phyloP scores from a whole-genome alignment of 1,140 invertebrate genomes.

The Penaeus indicus region DNA sequence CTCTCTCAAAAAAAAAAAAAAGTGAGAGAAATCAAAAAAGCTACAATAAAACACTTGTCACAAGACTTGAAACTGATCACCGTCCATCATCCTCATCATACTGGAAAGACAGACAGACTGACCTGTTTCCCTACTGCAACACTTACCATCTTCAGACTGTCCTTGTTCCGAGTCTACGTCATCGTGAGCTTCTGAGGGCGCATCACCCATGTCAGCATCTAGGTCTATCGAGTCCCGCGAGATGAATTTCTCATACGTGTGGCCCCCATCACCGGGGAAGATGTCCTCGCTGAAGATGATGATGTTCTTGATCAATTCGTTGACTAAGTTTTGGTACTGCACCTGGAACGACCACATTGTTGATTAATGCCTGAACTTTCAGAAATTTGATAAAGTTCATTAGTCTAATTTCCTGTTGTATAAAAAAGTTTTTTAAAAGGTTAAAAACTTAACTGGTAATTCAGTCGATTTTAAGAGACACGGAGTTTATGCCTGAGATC shows the following conservation, averaged over 20 bases:
- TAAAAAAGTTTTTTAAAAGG: too few species aligned
- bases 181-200: slow-evolving; percentile 73
- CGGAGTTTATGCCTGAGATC: too few species aligned
- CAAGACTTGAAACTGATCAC: too few species aligned
- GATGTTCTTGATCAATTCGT: slow-evolving; percentile 94
- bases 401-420: too few species aligned
- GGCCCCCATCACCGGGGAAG: slow-evolving; percentile 82
- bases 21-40: too few species aligned
- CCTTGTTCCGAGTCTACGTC: slow-evolving; percentile 67
- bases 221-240: slow-evolving; percentile 75
- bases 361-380: too few species aligned
- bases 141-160: slow-evolving; percentile 78
- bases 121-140: not conserved
- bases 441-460: too few species aligned
- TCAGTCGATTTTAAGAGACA: too few species aligned
- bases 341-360: slow-evolving; percentile 72
- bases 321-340: slow-evolving; percentile 93
- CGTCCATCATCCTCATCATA: too few species aligned
- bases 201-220: slow-evolving; percentile 80
- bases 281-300: slow-evolving; percentile 91
- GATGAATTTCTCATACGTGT: slow-evolving; percentile 86
- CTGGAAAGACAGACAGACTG: not conserved
- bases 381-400: too few species aligned
- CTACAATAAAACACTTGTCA: too few species aligned
- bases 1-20: too few species aligned